Base-by-base conservation (phyloP, 2,113 vertebrate genomes). In the Lepisosteus osseus region DNA sequence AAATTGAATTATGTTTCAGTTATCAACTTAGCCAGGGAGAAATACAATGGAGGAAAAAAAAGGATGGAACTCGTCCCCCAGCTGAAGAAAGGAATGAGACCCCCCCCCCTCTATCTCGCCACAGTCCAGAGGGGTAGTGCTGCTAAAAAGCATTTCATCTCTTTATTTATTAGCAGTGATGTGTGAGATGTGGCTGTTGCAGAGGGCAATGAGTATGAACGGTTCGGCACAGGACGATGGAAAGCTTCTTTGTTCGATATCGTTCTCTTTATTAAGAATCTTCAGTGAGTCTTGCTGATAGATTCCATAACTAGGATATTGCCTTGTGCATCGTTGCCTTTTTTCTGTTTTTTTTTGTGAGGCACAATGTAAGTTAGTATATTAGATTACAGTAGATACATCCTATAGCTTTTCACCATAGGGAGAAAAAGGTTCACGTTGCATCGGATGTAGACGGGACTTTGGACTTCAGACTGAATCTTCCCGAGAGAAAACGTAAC, bases 1-100 rank as follows among this genome's bases (percentile, higher is more conserved):
- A 7, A 47, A 45, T 55, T 54, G 62, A 77, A 70, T 74, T 78
- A 73, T 77, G 73, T 82, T 80, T 72, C 84, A 71, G 65, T 74
- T 79, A 72, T 70, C 70, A 62, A 45, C 54, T 54, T 74, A 40
- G 65, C 68, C 44, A 72, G 51, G 75, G 74, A 80, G 81, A 75
- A 76, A 55, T 59, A 57, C 55, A n/a, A 59, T 70, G 7, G 8
- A 9, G 41, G 41, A 29, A 7, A 62, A 45, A 45, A 15, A 71
- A 51, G 44, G 42, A 7, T 15, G 29, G 29, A 29, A 29, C n/a
- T 40, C 41, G n/a, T 15, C 42, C 13, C 29, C 9, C 12, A 55
- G 40, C 11, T 47, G 55, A 44, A 44, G 43, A 65, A 59, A 7
- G 29, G 12, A 44, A 29, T 62, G 11, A 62, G 56, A 56, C 44